A percentile compares a stretch with the other conserved stretches of the same genome.
Conservation (phyloP, 2,113 vertebrate genomes). For the Pontoporia blainvillei region DNA sequence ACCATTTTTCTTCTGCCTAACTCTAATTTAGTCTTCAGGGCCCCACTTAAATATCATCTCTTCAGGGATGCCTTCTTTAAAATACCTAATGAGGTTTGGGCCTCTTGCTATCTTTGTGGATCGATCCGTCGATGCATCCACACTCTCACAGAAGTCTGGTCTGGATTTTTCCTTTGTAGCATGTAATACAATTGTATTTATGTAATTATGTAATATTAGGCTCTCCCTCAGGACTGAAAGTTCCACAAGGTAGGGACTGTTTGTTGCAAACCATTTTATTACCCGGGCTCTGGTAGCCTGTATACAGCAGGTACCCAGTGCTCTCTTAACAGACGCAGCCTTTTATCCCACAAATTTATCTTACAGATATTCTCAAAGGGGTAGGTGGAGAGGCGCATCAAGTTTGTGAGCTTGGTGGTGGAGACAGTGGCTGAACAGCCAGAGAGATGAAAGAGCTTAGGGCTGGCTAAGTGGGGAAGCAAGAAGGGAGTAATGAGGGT, state of each 20-base stretch:
- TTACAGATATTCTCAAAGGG: not conserved
- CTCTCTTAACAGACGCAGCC: not conserved
- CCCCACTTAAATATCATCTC: not conserved
- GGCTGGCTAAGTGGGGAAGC: not conserved
- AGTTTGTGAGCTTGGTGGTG: conserved; percentile 7
- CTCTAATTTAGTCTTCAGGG: not conserved
- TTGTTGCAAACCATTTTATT: not conserved
- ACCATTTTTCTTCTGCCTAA: not conserved
- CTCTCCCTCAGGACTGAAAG: not conserved
- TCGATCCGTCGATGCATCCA: not conserved
- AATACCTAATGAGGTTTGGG: not conserved
- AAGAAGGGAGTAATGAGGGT: not conserved
- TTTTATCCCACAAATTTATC: not conserved
- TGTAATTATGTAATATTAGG: not conserved
- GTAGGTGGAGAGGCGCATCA: not conserved
- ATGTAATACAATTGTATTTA: not conserved
- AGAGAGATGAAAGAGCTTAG: not conserved
- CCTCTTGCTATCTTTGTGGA: not conserved
- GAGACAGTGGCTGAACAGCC: not conserved
- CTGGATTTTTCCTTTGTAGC: not conserved
- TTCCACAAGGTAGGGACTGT: not conserved
- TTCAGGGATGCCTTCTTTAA: not conserved
- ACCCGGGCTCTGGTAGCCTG: not conserved
- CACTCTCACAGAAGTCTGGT: not conserved
- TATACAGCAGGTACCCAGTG: not conserved